Conservation (phyloP, 92 coral and sea anemone genomes). For the Nematostella vectensis region DNA sequence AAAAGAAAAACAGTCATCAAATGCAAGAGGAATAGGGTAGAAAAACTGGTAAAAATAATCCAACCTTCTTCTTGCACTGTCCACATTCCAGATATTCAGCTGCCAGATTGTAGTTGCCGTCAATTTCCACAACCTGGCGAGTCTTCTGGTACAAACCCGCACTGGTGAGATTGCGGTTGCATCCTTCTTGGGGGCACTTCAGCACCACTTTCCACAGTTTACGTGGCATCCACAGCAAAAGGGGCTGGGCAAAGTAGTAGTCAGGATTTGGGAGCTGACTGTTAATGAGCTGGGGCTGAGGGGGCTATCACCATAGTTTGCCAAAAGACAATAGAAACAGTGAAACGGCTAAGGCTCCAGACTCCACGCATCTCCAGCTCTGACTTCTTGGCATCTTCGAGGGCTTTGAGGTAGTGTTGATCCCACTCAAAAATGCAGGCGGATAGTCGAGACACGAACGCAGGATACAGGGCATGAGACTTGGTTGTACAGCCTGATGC, state of each 20-base stretch:
- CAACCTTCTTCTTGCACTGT: slow-evolving; percentile 26
- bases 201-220: slow-evolving; percentile 40
- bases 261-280: slow-evolving; percentile 23
- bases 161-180: slow-evolving; percentile 13
- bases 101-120: slow-evolving; percentile 37
- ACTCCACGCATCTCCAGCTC: slow-evolving; percentile 25
- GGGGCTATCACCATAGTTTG: slow-evolving; percentile 40
- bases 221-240: slow-evolving; percentile 58
- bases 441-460: no score
- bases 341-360: no score
- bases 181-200: no score
- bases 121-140: slow-evolving; percentile 41
- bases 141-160: slow-evolving; percentile 23
- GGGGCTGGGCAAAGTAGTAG: slow-evolving; percentile 28
- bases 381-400: slow-evolving; percentile 1
- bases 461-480: no score
- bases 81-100: slow-evolving; percentile 42
- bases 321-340: no score
- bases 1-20: no score
- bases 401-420: no score
- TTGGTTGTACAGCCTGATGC: no score
- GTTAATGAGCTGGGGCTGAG: slow-evolving; percentile 23
- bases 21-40: no score
- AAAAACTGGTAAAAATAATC: no score
- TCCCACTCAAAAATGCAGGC: no score